Percentiles rank a stretch among this genome's conserved stretches.
Evolutionary conservation across 2,113 vertebrate genomes (phyloP).

Genomic region (Myocastor coypus): DNA sequence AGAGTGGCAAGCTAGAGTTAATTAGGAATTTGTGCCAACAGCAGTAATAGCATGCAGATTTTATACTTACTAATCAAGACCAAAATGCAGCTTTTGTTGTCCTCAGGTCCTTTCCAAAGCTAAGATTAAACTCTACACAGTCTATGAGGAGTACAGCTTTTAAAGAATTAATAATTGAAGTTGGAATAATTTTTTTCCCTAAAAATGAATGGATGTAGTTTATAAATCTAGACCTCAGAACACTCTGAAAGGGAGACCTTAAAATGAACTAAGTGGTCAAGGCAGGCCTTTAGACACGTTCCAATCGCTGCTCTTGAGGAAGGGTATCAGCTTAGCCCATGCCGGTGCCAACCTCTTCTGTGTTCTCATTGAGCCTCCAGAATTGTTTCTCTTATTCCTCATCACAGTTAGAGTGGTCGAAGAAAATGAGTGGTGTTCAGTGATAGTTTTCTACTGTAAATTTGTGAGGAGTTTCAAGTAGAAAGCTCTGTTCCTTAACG

Average conservation of each 20-base stretch:
- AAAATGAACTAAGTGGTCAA: not conserved
- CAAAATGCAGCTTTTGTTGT: slow-evolving; percentile 54
- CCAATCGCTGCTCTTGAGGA: not conserved
- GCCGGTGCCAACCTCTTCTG: not conserved
- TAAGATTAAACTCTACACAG: not conserved
- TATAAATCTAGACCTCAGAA: not conserved
- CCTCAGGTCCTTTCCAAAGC: not conserved
- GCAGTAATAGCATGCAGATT: not conserved
- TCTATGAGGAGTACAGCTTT: not conserved
- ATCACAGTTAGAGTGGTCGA: not conserved
- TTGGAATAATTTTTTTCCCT: not conserved
- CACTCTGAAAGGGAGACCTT: not conserved
- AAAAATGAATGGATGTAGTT: not conserved
- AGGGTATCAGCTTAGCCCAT: not conserved
- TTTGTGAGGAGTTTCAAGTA: not conserved
- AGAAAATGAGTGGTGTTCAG: not conserved
- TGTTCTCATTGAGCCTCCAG: not conserved
- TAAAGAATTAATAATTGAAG: not conserved
- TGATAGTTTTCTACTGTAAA: not conserved
- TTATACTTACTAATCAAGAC: slow-evolving; percentile 30
- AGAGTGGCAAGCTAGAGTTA: not conserved
- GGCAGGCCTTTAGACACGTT: not conserved
- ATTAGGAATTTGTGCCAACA: not conserved
- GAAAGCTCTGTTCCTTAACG: not conserved
- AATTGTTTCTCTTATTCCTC: not conserved